Evolutionary conservation across 1,140 invertebrate species (phyloP).

Genomic region (Ceratoteleas bidentatus): DNA sequence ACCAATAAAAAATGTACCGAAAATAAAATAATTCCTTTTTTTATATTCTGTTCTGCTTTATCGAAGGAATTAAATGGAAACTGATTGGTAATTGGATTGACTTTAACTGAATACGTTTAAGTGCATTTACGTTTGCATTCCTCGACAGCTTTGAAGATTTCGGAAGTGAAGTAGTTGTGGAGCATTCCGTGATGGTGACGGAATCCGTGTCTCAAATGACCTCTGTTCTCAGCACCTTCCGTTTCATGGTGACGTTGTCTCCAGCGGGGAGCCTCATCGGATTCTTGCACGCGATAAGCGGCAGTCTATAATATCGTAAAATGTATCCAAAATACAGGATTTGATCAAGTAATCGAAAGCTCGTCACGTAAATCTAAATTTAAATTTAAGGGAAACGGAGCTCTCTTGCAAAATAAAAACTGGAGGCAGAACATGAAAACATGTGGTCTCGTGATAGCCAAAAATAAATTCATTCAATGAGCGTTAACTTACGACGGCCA

Average conservation of each 20-base stretch:
- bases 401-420: too few relatives aligned
- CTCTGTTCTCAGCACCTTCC: neutral
- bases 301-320: neutral
- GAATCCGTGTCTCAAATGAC: neutral
- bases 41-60: too few relatives aligned
- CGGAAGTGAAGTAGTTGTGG: neutral
- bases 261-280: neutral
- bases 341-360: neutral
- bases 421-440: too few relatives aligned
- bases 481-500: conserved; percentile 6
- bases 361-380: neutral
- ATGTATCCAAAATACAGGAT: neutral
- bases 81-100: neutral
- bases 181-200: conserved; percentile 4
- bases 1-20: too few relatives aligned
- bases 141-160: neutral
- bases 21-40: too few relatives aligned
- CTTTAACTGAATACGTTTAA: too few relatives aligned
- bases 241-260: neutral
- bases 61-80: too few relatives aligned
- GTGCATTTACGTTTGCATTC: conserved; percentile 18
- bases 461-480: neutral
- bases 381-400: too few relatives aligned
- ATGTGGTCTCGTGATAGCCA: too few relatives aligned
- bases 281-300: neutral